phyloP scores from a whole-genome alignment of 2,113 vertebrate species.

The Butastur rufipennis region DNA sequence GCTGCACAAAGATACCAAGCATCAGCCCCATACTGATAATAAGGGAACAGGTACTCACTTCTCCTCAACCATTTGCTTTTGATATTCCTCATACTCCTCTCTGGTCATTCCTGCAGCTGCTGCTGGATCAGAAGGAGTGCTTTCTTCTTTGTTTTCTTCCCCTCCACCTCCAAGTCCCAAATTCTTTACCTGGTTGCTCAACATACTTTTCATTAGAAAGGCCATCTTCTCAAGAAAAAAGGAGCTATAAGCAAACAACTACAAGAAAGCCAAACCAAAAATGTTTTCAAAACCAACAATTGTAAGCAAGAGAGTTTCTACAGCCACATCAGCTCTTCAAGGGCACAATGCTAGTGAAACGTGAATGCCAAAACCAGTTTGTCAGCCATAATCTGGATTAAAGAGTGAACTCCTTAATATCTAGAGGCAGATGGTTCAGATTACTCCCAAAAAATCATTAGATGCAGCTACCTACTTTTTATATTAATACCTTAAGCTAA shows the following conservation, averaged over 20 bases:
- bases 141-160: conserved; percentile 86
- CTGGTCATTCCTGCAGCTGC: conserved; percentile 92
- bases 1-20: neutral
- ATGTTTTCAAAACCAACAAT: neutral
- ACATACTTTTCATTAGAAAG: conserved; percentile 94
- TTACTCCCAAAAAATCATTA: conserved; percentile 72
- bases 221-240: conserved; percentile 75
- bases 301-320: conserved; percentile 63
- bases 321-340: conserved; percentile 75
- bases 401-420: conserved; percentile 78
- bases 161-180: conserved; percentile 88
- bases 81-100: conserved; percentile 96
- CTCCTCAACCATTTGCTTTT: conserved; percentile 96
- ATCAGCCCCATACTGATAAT: neutral
- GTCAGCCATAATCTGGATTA: conserved; percentile 94
- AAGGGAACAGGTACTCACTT: conserved; percentile 85
- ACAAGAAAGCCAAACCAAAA: neutral
- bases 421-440: conserved; percentile 90
- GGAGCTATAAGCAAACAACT: neutral
- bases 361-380: conserved; percentile 77
- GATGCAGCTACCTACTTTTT: conserved; percentile 66
- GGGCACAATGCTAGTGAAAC: conserved; percentile 76
- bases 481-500: conserved; percentile 74
- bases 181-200: conserved; percentile 90
- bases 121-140: conserved; percentile 84